Conservation (phyloP, 1,140 invertebrate species). For the Paramacrobiotus metropolitanus region DNA sequence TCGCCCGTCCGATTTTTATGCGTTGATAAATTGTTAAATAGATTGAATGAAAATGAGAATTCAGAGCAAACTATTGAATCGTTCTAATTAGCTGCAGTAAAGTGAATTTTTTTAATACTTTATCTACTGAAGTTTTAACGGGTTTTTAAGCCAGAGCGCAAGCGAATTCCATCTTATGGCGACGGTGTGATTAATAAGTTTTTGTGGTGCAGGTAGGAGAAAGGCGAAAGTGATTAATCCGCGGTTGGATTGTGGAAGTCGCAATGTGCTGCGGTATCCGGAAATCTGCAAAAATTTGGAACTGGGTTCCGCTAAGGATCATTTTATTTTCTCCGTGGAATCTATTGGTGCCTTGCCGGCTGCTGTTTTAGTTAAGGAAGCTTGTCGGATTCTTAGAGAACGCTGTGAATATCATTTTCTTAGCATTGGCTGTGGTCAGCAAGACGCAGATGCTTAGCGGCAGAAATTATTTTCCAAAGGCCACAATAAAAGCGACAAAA, state of each 20-base stretch:
- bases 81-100: too few relatives aligned
- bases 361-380: background rate
- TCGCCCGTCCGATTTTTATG: too few relatives aligned
- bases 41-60: too few relatives aligned
- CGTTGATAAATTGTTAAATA: too few relatives aligned
- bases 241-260: background rate
- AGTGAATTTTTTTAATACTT: too few relatives aligned
- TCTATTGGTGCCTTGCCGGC: background rate
- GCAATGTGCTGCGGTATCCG: background rate
- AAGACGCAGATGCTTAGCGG: too few relatives aligned
- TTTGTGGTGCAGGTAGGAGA: background rate
- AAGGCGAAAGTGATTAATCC: background rate
- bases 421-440: background rate
- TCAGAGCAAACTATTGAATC: too few relatives aligned
- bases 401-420: conserved; percentile 1
- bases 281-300: background rate
- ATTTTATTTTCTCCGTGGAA: conserved; percentile 2
- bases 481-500: too few relatives aligned
- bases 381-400: background rate
- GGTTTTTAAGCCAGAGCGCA: too few relatives aligned
- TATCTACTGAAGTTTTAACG: too few relatives aligned
- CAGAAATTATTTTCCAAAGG: too few relatives aligned
- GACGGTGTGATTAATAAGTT: background rate
- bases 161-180: too few relatives aligned
- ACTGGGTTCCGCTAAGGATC: background rate